These are phyloP conservation scores for Myotis yumanensis DNA, from an alignment of 2,113 vertebrate species.

Conservation along the genomic window DNA sequence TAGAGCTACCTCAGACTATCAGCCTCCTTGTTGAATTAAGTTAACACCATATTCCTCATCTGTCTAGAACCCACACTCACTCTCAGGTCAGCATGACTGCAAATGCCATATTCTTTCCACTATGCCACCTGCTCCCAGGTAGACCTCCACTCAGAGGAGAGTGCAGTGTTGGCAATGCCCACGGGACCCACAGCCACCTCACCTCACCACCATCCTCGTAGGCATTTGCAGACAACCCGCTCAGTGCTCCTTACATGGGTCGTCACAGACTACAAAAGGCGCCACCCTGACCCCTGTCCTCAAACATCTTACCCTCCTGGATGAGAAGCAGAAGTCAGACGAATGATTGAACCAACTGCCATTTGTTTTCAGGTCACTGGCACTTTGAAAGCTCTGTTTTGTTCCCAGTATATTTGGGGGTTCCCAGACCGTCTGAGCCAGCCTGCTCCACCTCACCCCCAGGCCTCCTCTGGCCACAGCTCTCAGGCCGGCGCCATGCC, in stretches of 20 bases:
- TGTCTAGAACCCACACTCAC: neutral
- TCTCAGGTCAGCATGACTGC: no score
- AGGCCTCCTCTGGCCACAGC: neutral
- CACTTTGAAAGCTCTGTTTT: neutral
- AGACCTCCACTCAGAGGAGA: neutral
- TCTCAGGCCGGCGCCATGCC: neutral
- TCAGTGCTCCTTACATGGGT: neutral
- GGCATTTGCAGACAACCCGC: rapidly evolving
- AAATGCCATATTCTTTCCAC: neutral
- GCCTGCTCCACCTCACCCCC: neutral
- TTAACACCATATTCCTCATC: neutral
- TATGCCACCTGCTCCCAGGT: neutral
- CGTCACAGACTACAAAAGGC: neutral
- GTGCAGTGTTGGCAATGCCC: neutral
- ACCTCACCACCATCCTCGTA: rapidly evolving
- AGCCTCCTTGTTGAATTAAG: neutral
- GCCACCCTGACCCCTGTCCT: neutral
- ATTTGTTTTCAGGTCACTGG: neutral
- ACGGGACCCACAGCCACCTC: neutral
- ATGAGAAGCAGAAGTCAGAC: neutral
- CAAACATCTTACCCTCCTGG: neutral
- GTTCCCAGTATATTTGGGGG: neutral
- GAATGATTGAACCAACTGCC: neutral
- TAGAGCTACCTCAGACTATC: neutral
- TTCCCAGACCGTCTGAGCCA: neutral